Conservation (phyloP, 2,888 invertebrate genomes). For the Tanytarsus gracilentus region DNA sequence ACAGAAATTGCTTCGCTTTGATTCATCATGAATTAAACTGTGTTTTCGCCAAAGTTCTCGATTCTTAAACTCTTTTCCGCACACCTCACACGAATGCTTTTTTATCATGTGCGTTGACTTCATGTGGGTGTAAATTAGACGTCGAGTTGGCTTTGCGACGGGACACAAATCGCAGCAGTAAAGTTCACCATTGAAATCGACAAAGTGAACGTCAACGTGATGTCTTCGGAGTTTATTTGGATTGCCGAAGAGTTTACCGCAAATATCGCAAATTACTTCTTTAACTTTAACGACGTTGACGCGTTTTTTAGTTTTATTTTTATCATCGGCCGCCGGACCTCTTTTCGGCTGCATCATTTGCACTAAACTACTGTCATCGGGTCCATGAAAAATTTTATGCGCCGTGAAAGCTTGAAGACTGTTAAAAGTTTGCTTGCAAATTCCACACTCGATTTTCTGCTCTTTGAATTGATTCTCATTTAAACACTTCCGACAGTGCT, state of each 20-base stretch:
- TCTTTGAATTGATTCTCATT: conserved; percentile 3
- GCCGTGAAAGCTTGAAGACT: conserved; percentile 14
- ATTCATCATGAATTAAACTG: background rate
- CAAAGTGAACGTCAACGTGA: background rate
- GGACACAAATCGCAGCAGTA: conserved; percentile 1
- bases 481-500: background rate
- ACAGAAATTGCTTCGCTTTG: background rate
- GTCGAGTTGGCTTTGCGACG: background rate
- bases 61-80: background rate
- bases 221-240: background rate
- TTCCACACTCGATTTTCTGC: conserved; percentile 1
- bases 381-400: conserved; percentile 11
- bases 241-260: background rate
- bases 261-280: background rate
- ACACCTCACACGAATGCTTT: background rate
- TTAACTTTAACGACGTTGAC: too few species aligned
- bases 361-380: background rate
- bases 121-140: conserved; percentile 4
- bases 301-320: background rate
- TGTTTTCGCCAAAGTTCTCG: conserved; percentile 2
- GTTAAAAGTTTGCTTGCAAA: background rate
- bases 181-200: background rate
- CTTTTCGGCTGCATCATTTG: background rate
- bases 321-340: background rate
- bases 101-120: background rate